phyloP scores from a whole-genome alignment of 1,140 invertebrate species.

The Zaprionus tsacasi region DNA sequence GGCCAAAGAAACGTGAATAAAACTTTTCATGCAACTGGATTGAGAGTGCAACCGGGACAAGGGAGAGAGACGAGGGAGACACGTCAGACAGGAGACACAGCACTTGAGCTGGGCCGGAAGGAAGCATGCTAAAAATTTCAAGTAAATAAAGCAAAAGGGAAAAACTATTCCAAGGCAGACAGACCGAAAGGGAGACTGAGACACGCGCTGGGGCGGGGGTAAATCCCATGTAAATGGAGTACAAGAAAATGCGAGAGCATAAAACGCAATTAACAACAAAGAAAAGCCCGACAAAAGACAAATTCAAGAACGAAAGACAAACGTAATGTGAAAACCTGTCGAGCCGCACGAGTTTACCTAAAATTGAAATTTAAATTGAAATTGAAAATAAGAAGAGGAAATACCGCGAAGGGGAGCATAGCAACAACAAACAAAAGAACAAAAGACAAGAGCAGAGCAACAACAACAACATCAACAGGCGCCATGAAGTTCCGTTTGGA shows the following conservation, averaged over 20 bases:
- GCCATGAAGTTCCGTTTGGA: conserved; percentile 74
- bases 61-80: neutral
- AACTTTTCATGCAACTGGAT: conserved; percentile 45
- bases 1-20: conserved; percentile 53
- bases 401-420: neutral
- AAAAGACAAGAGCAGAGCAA: conserved; percentile 1
- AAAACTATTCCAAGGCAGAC: conserved; percentile 45
- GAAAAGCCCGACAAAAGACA: conserved; percentile 23
- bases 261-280: conserved; percentile 55
- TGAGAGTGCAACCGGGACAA: neutral
- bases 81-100: conserved; percentile 32
- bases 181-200: neutral
- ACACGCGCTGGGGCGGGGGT: neutral
- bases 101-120: conserved; percentile 5
- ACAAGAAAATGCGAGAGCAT: conserved; percentile 51
- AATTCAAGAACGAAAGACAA: conserved; percentile 37
- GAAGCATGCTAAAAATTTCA: conserved; percentile 51
- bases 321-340: conserved; percentile 70
- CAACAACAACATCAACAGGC: conserved; percentile 23
- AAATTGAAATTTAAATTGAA: conserved; percentile 64
- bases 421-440: neutral
- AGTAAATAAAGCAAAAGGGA: conserved; percentile 65
- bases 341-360: conserved; percentile 17
- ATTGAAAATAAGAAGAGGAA: conserved; percentile 31
- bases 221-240: conserved; percentile 50